Evolutionary conservation across 2,797 vertebrate genomes (phyloP), one percentile per base, ranked within the genome.

Genomic region (Pangasius mekongensis): DNA sequence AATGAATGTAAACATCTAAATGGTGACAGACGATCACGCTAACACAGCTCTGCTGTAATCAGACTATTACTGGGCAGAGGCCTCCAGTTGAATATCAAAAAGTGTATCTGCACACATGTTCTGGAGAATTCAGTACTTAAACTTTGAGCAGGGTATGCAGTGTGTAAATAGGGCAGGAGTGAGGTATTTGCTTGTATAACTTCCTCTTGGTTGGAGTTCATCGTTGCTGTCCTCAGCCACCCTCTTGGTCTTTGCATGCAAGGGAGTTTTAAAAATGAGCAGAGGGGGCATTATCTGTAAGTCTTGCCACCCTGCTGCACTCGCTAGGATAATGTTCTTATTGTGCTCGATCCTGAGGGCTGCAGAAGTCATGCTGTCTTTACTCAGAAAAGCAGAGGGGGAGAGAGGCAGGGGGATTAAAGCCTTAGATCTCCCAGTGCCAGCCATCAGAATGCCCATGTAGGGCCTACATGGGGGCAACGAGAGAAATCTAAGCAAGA

Each of bases 251-350:
- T 92, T 92, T 89, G 94, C 93, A 94, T 91, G 81, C 88, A 90
- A 94, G 94, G 92, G 86, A 92, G 90, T 94, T 93, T 93, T 95
- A 94, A 95, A 95, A 95, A 95, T 94, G 92, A 94, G 93, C 94
- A 93, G 94, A 94, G 93, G 93, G 93, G 94, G 95, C 95, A 95
- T 96, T 95, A 96, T 95, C 94, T 94, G 93, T 93, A 93, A 93
- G 93, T 95, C 95, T 94, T 96, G 95, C 95, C 95, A 96, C 95
- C 94, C 95, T 94, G 94, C 93, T 95, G 95, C 96, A 95, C 95
- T 95, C 95, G 94, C 93, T 94, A 95, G 95, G 95, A 96, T 96
- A 96, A 96, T 96, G 95, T 96, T 96, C 95, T 96, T 96, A 96
- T 95, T 96, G 95, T 95, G 94, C 93, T 93, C 94, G 95, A 95